phyloP scores from a whole-genome alignment of 2,113 vertebrate species.

The Eublepharis macularius region DNA sequence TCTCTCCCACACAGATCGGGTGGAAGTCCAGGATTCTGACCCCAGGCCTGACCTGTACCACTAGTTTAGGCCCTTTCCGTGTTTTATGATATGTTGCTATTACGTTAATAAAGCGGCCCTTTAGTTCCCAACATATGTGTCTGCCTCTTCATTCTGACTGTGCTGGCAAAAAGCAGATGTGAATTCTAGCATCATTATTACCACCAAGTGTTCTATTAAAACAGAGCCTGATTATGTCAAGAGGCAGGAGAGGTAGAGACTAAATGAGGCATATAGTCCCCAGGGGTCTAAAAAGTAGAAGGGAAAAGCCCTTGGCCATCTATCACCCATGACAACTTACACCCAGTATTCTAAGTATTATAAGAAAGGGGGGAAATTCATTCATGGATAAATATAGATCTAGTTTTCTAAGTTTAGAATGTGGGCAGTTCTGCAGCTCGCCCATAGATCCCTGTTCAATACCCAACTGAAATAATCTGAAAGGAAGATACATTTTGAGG shows the following conservation, averaged over 20 bases:
- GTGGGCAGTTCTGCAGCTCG: conserved; percentile 61
- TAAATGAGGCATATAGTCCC: conserved; percentile 51
- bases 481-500: conserved; percentile 68
- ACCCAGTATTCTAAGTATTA: conserved; percentile 2
- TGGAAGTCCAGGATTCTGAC: too few species aligned
- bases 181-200: conserved; percentile 47
- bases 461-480: conserved; percentile 76
- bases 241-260: conserved; percentile 42
- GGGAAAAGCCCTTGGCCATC: conserved; percentile 51
- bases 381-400: conserved; percentile 57
- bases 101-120: too few species aligned
- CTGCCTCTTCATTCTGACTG: too few species aligned
- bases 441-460: conserved; percentile 66
- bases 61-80: too few species aligned
- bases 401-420: conserved; percentile 63
- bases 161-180: conserved; percentile 45
- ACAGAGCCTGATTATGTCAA: conserved; percentile 32
- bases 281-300: conserved; percentile 30
- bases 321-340: conserved; percentile 50
- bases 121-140: too few species aligned
- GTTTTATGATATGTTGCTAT: too few species aligned
- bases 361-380: conserved; percentile 53
- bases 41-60: too few species aligned
- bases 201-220: conserved; percentile 48
- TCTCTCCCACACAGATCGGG: too few species aligned